Evolutionary conservation across 2,888 invertebrate genomes (phyloP).

Genomic region (Andrena hattorfiana): DNA sequence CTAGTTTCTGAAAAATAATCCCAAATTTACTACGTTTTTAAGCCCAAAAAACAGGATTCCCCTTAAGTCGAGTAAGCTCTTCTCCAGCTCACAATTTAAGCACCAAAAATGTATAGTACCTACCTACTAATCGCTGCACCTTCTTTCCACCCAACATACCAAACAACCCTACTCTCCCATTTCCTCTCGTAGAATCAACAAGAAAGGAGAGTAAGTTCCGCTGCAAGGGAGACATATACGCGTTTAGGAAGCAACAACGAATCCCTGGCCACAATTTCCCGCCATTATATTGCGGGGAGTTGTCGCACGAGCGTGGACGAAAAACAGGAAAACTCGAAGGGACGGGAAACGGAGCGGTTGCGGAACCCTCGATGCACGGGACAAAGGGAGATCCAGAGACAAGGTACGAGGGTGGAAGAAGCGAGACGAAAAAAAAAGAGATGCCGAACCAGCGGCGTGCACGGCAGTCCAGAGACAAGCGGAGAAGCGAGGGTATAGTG

Average conservation of each 20-base stretch:
- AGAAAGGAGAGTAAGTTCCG: conserved; percentile 3
- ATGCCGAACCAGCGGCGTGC: conserved; percentile 54
- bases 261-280: neutral
- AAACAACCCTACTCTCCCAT: too few relatives aligned
- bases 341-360: conserved; percentile 23
- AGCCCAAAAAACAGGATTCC: too few relatives aligned
- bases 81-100: too few relatives aligned
- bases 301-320: conserved; percentile 50
- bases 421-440: conserved; percentile 40
- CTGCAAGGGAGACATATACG: conserved; percentile 6
- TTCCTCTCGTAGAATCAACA: neutral
- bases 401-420: conserved; percentile 36
- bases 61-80: too few relatives aligned
- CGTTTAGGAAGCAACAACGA: conserved; percentile 24
- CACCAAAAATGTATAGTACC: too few relatives aligned
- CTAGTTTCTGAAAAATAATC: too few relatives aligned
- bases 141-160: too few relatives aligned
- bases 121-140: too few relatives aligned
- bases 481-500: conserved; percentile 59
- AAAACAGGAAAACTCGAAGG: conserved; percentile 38
- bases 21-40: too few relatives aligned
- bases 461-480: conserved; percentile 65
- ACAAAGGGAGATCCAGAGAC: conserved; percentile 31
- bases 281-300: conserved; percentile 39
- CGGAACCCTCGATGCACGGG: conserved; percentile 37